These are phyloP conservation scores for Epinephelus malabaricus DNA, from an alignment of 2,797 vertebrate genomes.

Conservation along the genomic window DNA sequence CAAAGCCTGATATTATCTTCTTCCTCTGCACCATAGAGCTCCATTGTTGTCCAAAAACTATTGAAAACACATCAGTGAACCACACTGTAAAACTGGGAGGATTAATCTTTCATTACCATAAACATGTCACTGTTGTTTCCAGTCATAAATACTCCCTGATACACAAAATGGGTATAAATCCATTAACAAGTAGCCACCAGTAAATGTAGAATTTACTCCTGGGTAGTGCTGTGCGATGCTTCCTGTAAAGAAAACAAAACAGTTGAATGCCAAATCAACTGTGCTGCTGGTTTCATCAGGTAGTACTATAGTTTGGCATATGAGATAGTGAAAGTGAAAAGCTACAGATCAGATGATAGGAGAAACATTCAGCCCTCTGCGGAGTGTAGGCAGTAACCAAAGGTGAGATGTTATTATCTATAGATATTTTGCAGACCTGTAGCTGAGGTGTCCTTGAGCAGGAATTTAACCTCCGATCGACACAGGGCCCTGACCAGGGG, in stretches of 20 bases:
- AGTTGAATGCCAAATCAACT: background rate
- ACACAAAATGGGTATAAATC: too few relatives aligned
- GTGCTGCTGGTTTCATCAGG: background rate
- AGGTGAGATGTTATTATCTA: constrained; percentile 6
- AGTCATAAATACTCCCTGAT: too few relatives aligned
- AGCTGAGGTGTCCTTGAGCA: constrained; percentile 15
- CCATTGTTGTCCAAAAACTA: too few relatives aligned
- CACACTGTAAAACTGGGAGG: too few relatives aligned
- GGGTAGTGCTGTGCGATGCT: too few relatives aligned
- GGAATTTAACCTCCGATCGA: constrained; percentile 23
- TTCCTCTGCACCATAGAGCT: too few relatives aligned
- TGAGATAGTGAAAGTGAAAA: background rate
- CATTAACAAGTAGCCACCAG: too few relatives aligned
- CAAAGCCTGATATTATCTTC: too few relatives aligned
- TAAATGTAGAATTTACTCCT: too few relatives aligned
- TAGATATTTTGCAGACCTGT: background rate
- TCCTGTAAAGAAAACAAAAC: background rate
- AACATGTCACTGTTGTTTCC: too few relatives aligned
- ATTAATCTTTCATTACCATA: too few relatives aligned
- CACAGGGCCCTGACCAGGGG: background rate
- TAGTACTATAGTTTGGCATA: background rate
- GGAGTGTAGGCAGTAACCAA: background rate
- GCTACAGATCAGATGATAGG: background rate
- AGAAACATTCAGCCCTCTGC: constrained; percentile 4
- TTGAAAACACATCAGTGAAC: too few relatives aligned